These are phyloP conservation scores for Eptesicus fuscus DNA, from an alignment of 2,113 vertebrate genomes.

Conservation along the genomic window DNA sequence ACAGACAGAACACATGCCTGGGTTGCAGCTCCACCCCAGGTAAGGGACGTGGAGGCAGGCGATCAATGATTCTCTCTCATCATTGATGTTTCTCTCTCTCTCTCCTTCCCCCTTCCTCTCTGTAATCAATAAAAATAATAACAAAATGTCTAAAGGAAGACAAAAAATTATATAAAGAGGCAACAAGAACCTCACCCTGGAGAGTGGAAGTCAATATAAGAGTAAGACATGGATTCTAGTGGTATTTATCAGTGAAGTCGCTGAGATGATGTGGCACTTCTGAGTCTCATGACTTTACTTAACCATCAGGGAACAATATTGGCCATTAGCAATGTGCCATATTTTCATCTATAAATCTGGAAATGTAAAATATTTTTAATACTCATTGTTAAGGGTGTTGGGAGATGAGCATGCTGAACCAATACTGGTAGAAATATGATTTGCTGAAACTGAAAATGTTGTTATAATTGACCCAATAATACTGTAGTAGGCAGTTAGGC, in stretches of 20 bases:
- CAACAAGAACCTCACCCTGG: background rate
- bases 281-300: background rate
- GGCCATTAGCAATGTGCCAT: background rate
- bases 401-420: background rate
- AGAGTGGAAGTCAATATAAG: background rate
- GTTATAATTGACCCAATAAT: background rate
- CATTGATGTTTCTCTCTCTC: no score
- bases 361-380: background rate
- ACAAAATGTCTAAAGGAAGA: background rate
- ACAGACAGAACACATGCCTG: no score
- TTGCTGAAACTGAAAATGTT: background rate
- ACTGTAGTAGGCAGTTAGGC: background rate
- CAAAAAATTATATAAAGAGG: background rate
- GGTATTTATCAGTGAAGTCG: background rate
- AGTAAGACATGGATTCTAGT: background rate
- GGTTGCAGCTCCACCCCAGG: no score
- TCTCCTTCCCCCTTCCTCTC: no score
- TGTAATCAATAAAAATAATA: background rate
- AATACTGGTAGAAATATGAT: background rate
- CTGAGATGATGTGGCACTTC: background rate
- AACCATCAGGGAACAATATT: background rate
- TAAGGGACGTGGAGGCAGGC: no score
- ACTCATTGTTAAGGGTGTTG: background rate
- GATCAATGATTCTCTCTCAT: no score
- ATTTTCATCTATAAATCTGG: background rate